Base-by-base conservation (phyloP, 2,888 invertebrate genomes). In the Harmothoe impar region DNA sequence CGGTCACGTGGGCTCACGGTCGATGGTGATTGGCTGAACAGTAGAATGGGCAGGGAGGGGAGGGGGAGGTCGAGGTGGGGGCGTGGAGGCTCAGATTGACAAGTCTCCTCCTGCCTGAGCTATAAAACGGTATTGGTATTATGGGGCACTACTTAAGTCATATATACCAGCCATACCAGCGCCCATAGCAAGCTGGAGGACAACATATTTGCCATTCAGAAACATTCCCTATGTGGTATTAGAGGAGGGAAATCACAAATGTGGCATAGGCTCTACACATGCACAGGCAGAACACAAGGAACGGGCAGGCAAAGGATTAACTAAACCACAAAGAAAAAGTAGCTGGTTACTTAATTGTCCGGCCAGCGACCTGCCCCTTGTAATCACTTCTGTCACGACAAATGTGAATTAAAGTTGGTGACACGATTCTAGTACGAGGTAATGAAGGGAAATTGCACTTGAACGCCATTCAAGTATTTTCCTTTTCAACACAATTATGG, bases 11-110 rank as follows among this genome's bases (percentile, higher is more conserved):
- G 81, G 81, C 33, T 0, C 23, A 17, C 81, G 81, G 81, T 25
- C 72, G 72, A 81, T 43, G 81, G 35, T 81, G 81, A 81, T 81
- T 81, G 81, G 81, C 81, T 81, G 81, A 81, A 25, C 81, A 43
- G 81, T 33, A 81, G 81, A 81, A 81, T 81, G 81, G 43, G 81
- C 7, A 23, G 81, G 81, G 33, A 35, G 17, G 33, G 35, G 0
- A 35, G 17, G 81, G 81, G 77, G 81, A 33, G 43, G 20, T 31
- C 15, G 43, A 35, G 81, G 20, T 0, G 43, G 43, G 23, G 33
- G 20, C 23, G 81, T 17, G 81, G 35, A 20, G 81, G 15, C 17
- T 7, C 35, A 81, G 81, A 81, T 81, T 33, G 81, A 81, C 81
- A 81, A 81, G 35, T 81, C 81, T 23, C 81, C 81, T 81, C 81